Percentiles rank a stretch among this genome's conserved stretches.
Evolutionary conservation across 2,113 vertebrate genomes (phyloP).

Genomic region (Daphoenositta chrysoptera): DNA sequence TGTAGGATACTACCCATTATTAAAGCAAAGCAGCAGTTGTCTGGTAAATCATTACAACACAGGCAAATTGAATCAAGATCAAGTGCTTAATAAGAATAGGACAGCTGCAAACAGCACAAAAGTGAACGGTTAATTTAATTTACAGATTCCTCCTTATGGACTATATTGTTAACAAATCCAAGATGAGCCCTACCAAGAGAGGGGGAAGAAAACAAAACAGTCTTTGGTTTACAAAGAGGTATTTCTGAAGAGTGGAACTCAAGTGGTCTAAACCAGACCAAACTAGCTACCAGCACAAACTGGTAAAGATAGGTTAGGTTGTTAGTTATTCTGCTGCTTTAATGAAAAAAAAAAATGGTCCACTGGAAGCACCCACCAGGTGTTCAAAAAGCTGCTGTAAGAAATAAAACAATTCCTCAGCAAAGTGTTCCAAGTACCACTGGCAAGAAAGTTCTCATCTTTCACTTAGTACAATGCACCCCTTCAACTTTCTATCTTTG

Average conservation of each 20-base stretch:
- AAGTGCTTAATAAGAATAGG: background rate
- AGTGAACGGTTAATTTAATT: background rate
- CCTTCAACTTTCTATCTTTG: background rate
- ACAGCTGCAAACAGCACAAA: background rate
- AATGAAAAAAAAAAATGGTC: background rate
- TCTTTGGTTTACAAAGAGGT: background rate
- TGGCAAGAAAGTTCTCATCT: background rate
- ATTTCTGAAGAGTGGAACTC: background rate
- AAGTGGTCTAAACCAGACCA: background rate
- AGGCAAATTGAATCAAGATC: background rate
- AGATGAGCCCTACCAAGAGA: background rate
- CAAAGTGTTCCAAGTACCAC: background rate
- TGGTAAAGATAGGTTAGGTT: rapidly evolving
- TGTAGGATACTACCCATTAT: background rate
- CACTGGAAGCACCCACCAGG: background rate
- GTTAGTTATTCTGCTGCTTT: background rate
- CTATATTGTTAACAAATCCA: background rate
- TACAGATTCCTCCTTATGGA: background rate
- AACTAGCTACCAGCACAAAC: background rate
- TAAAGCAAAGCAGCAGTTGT: background rate
- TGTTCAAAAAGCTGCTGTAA: background rate
- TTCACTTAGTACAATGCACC: background rate
- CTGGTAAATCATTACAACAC: background rate
- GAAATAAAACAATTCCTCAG: background rate
- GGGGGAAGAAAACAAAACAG: background rate